These are phyloP conservation scores for Equus quagga DNA, from an alignment of 2,113 vertebrate genomes.

Conservation along the genomic window DNA sequence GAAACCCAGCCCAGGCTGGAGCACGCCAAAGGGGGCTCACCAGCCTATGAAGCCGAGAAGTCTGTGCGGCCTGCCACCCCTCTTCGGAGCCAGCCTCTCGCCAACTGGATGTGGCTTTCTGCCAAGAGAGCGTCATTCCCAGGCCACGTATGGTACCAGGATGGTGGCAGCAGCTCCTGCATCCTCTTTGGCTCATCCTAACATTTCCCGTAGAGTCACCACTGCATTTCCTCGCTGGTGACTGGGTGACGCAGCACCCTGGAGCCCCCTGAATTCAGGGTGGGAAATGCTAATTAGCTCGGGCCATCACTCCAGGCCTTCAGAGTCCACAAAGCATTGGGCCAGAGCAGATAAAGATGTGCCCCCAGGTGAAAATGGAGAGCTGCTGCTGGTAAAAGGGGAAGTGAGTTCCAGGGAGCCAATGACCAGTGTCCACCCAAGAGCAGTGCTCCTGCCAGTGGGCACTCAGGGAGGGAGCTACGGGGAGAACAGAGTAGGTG, in stretches of 20 bases:
- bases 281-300: background rate
- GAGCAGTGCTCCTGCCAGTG: background rate
- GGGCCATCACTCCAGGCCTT: background rate
- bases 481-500: background rate
- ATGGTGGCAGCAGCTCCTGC: background rate
- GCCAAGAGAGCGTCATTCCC: fast-evolving
- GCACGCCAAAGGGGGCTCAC: fast-evolving
- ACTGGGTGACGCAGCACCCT: background rate
- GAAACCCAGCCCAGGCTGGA: background rate
- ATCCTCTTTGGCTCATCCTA: background rate
- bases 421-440: background rate
- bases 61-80: background rate
- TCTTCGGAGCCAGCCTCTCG: background rate
- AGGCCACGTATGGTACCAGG: background rate
- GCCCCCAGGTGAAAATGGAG: background rate
- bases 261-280: too few relatives aligned
- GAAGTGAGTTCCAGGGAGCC: background rate
- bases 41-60: background rate
- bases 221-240: background rate
- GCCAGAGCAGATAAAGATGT: background rate
- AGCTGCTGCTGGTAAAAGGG: background rate
- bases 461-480: background rate
- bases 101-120: background rate
- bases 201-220: background rate
- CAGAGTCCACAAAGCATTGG: background rate